Conservation (phyloP, 2,113 vertebrate genomes). For the Bambusicola thoracicus region DNA sequence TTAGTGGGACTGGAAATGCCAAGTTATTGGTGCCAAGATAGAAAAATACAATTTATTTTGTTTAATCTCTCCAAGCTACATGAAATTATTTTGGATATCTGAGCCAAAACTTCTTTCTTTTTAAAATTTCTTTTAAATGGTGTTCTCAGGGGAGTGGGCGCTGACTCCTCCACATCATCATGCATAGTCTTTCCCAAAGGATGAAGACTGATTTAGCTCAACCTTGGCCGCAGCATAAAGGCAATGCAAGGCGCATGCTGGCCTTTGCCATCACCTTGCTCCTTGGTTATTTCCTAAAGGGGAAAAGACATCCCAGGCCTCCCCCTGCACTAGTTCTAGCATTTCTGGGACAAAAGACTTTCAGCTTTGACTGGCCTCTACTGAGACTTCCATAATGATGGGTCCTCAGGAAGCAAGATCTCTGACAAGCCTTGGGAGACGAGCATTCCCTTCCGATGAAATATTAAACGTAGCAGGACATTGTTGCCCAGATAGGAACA, state of each 20-base stretch:
- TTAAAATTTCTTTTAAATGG: background rate
- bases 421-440: background rate
- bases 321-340: fast-evolving
- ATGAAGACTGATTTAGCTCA: background rate
- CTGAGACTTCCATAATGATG: background rate
- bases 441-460: background rate
- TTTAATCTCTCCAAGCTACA: background rate
- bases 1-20: background rate
- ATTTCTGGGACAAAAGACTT: background rate
- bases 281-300: fast-evolving
- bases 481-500: background rate
- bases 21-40: background rate
- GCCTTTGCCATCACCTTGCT: background rate
- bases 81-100: background rate
- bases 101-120: background rate
- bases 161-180: fast-evolving
- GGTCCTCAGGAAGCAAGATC: background rate
- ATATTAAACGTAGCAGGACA: background rate
- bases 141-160: background rate
- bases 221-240: background rate
- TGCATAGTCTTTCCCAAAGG: fast-evolving
- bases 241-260: background rate
- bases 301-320: background rate
- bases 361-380: background rate
- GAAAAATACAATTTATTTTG: background rate